A percentile compares a stretch with the other conserved stretches of the same genome.
Evolutionary conservation across 2,888 invertebrate genomes (phyloP).

Genomic region (Cosmia pyralina): DNA sequence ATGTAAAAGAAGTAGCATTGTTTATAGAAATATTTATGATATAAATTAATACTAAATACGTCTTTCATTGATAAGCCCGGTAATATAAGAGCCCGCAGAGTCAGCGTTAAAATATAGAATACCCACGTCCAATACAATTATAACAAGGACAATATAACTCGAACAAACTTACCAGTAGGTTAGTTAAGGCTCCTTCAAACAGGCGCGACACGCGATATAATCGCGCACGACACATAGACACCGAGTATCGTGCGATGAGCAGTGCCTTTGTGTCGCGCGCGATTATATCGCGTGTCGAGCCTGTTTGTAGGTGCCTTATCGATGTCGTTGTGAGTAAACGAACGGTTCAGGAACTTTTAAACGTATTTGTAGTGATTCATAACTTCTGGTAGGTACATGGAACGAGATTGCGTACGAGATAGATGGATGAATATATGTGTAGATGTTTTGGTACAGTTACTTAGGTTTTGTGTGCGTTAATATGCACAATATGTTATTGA

Average conservation of each 20-base stretch:
- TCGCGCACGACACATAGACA: no score
- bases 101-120: not conserved
- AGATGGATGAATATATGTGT: no score
- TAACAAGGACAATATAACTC: not conserved
- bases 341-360: constrained; percentile 26
- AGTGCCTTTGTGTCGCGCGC: no score
- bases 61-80: no score
- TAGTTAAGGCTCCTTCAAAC: constrained; percentile 2
- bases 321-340: constrained; percentile 4
- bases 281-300: no score
- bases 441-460: not conserved
- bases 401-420: constrained; percentile 1
- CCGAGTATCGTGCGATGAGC: no score
- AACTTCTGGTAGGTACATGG: not conserved
- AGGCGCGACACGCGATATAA: no score
- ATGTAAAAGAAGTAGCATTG: no score
- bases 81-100: not conserved
- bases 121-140: not conserved
- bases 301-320: not conserved
- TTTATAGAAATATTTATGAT: no score
- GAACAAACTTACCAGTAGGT: constrained; percentile 6
- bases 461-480: not conserved
- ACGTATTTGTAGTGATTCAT: constrained; percentile 46
- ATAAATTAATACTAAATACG: no score
- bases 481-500: not conserved